Evolutionary conservation across 1,140 invertebrate genomes (phyloP), one percentile per base, ranked within the genome.

Genomic region (Sitobion miscanthi): DNA sequence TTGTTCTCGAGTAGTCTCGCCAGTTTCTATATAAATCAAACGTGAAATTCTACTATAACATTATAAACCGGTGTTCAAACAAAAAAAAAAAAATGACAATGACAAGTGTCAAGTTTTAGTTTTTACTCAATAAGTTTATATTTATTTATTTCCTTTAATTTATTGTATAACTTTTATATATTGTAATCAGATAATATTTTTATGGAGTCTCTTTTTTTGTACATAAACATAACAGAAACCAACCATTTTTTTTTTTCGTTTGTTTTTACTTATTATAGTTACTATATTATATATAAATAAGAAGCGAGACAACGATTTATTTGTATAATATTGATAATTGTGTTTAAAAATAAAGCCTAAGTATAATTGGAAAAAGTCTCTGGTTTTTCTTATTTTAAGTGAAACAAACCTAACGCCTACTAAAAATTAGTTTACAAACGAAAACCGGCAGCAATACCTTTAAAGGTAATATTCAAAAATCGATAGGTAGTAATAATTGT

Each of bases 101-200:
- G 89, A 69, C 42, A 90, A 45, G 86, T 88, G 47, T 88, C 86
- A 88, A 52, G 35, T 88, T 52, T 90, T 90, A 21, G 35, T 90
- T 90, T 90, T 42, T 45, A 57, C 89, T 62, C 57, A 69, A 90
- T 62, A 42, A 90, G 88, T 62, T 62, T 69, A 62, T 89, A 89
- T 57, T 89, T 89, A n/a, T 89, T 89, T 49, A 7, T 90, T 69
- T 90, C 38, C n/a, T 90, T 62, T 90, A 57, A 69, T 90, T 90
- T 90, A 45, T 57, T 21, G 30, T 47, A 69, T 90, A 90, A 90
- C 54, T 62, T 90, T 88, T 88, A 52, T 57, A 57, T 47, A 69
- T 90, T 77, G 54, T 91, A 91, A 91, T 77, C 90, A 77, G 90
- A 77, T 91, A 77, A 91, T 91, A 91, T 91, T 91, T 91, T 91